Base-by-base conservation (phyloP, 2,888 invertebrate species). In the Ditula angustiorana region DNA sequence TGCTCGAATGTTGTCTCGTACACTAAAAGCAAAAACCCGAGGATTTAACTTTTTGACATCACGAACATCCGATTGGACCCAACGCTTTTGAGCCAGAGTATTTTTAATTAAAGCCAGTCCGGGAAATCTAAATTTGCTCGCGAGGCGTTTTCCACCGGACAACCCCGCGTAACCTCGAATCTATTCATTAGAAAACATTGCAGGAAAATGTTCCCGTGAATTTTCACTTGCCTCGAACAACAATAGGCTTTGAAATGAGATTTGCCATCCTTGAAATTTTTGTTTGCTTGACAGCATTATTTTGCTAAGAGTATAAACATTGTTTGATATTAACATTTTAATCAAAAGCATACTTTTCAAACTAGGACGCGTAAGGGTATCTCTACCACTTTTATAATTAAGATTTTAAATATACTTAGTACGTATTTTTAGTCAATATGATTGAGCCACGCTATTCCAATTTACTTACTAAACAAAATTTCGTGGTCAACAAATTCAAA, bases 61-160 rank as follows among this genome's bases (percentile, higher is more conserved):
- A 77, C 75, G 75, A 77, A 80, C 81, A 78, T 80, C 69, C 75
- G 75, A 72, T 73, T 78, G 71, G 70, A 70, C 66, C 61, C 49
- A 58, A 59, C 74, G 78, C 76, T 79, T 75, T 76, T 68, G 69
- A 46, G 28, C 68, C 68, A 61, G 67, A 73, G 79, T 76, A 76
- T 81, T 83, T 83, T 85, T 83, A 81, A 83, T 83, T 81, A 81
- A 83, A 82, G 81, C 76, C 75, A 76, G 74, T 79, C 78, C 71
- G 67, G 68, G 47, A 71, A 71, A 75, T 74, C 73, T 73, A 69
- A 72, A 71, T 72, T 57, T 70, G 67, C 69, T 70, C 64, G 28
- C 50, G 44, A 21, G 8, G 28, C 49, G 57, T 63, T 58, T 35
- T 44, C 7, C 7, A 46, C 35, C 10, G 23, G 16, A 23, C 50